Base-by-base conservation (phyloP, 1,140 invertebrate species). In the Dreissena polymorpha region DNA sequence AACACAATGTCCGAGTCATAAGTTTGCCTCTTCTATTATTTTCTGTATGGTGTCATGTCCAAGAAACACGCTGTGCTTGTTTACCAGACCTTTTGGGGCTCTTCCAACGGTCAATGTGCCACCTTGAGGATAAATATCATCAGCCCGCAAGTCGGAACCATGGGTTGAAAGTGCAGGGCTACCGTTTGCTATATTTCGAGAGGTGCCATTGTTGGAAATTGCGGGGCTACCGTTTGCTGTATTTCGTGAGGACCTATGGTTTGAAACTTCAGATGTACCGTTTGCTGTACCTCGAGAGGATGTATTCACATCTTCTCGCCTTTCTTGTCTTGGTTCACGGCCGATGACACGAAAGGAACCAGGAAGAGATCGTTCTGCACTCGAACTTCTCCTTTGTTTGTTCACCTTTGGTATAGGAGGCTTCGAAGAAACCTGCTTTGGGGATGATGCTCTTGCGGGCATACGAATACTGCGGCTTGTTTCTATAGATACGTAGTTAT, bases 21-120 rank as follows among this genome's bases (percentile, higher is more conserved):
- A 65, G 23, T 57, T 55, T 16, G 76, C 76, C 21, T 78, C 76
- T 10, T 69, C 64, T 13, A 78, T 78, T 18, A 78, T 78, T 27
- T 78, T 78, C 67, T 78, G 76, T n/a, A 78, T 78, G 49, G 76
- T 78, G 25, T 69, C 67, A 57, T 78, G 76, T 57, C 76, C 76
- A 29, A 78, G 67, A 70, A 53, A 78, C 49, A 78, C 23, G 69
- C 65, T 53, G 13, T 67, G 21, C 53, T 64, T 50, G 50, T 78
- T 27, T 8, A 16, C 25, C 13, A 78, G 18, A 69, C 51, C 50
- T 16, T 21, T 7, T n/a, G 64, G 64, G 5, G 57, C 29, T 53
- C 13, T 12, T 21, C 76, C 76, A 68, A 77, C 14, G 8, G 74
- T 77, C 12, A 77, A 29, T 13, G 39, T 51, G 21, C 72, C 55